Percentiles rank a stretch among this genome's conserved stretches.
Evolutionary conservation across 2,797 vertebrate genomes (phyloP).

Genomic region (Pangasius sanitwongsei): DNA sequence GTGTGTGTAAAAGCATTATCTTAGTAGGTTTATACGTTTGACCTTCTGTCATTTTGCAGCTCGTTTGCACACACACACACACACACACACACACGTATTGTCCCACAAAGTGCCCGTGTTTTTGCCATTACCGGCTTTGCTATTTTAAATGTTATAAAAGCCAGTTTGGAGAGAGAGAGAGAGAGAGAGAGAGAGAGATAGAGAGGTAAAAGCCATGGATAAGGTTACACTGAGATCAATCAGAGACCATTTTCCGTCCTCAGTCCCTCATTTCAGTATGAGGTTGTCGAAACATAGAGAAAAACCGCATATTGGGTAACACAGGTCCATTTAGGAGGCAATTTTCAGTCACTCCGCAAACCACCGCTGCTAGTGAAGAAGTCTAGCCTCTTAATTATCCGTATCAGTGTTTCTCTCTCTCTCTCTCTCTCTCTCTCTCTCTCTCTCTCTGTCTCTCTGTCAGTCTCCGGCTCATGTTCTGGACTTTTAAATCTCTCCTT

Average conservation of each 20-base stretch:
- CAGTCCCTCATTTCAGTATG: constrained; percentile 62
- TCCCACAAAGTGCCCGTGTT: constrained; percentile 71
- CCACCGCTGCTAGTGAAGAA: constrained; percentile 68
- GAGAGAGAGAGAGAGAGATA: background rate
- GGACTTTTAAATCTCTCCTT: constrained; percentile 53
- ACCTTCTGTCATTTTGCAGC: constrained; percentile 75
- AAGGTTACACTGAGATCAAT: constrained; percentile 78
- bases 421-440: background rate
- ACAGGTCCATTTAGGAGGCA: constrained; percentile 77
- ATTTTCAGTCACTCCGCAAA: constrained; percentile 74
- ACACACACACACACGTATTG: constrained; percentile 45
- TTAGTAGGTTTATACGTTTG: constrained; percentile 69
- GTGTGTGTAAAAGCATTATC: constrained; percentile 60
- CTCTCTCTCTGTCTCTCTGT: constrained; percentile 45
- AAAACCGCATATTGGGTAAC: constrained; percentile 82
- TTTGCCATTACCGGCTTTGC: constrained; percentile 67
- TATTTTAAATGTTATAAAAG: constrained; percentile 80
- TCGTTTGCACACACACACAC: constrained; percentile 66
- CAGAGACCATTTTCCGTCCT: constrained; percentile 70
- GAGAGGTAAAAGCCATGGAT: constrained; percentile 66
- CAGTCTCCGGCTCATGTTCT: constrained; percentile 45
- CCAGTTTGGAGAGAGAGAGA: constrained; percentile 55
- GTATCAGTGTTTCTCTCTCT: constrained; percentile 58
- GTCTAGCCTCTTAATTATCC: constrained; percentile 75
- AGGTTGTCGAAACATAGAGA: constrained; percentile 72